Conservation (phyloP, 2,797 vertebrate species). For the Phrynocephalus vlangalii region DNA sequence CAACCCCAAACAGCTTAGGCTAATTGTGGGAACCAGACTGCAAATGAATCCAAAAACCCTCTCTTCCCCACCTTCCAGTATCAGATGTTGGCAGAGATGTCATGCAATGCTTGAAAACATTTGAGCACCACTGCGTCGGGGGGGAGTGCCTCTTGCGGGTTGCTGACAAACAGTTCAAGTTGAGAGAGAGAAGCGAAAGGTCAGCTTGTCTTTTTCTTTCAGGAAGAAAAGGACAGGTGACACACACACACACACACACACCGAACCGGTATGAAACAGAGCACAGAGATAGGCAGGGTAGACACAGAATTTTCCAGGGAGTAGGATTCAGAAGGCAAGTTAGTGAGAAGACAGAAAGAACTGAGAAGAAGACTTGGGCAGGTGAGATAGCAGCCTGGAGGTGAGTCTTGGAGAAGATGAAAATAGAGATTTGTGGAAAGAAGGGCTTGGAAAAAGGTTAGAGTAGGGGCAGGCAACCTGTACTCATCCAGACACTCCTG, state of each 20-base stretch:
- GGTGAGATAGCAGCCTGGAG: neutral
- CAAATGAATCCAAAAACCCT: rapidly evolving
- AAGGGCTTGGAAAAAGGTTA: neutral
- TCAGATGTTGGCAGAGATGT: neutral
- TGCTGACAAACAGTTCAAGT: neutral
- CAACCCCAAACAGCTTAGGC: neutral
- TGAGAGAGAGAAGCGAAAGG: neutral
- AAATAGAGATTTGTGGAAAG: no score
- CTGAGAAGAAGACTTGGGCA: neutral
- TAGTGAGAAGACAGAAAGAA: no score
- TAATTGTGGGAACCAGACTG: neutral
- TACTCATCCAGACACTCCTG: no score
- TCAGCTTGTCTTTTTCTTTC: no score
- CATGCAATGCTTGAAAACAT: neutral
- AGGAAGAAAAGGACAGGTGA: neutral
- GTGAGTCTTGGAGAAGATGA: no score
- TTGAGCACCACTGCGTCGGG: neutral
- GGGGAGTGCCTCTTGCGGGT: neutral
- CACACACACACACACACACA: no score
- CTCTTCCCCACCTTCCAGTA: no score
- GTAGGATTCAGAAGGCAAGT: neutral
- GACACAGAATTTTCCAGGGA: no score
- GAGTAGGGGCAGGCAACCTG: neutral
- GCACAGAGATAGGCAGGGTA: neutral
- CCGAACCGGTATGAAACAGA: neutral